Conservation (phyloP, 2,797 vertebrate species). For the Cyprinella venusta region DNA sequence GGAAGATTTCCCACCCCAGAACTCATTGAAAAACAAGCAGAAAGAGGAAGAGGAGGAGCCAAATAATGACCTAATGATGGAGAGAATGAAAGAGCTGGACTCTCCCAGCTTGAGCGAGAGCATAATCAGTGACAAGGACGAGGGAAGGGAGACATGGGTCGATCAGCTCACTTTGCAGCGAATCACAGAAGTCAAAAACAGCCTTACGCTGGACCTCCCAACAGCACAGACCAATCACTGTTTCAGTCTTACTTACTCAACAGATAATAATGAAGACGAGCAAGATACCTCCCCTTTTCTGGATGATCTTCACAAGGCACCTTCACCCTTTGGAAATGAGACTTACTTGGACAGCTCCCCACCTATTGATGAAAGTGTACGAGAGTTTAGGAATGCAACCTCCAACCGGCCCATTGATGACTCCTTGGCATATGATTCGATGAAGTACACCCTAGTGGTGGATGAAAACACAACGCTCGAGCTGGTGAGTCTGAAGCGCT, state of each 20-base stretch:
- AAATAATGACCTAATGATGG: constrained; percentile 79
- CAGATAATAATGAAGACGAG: constrained; percentile 81
- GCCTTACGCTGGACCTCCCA: constrained; percentile 79
- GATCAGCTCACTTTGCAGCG: constrained; percentile 75
- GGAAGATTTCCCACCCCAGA: constrained; percentile 64
- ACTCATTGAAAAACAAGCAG: constrained; percentile 72
- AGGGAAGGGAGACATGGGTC: constrained; percentile 75
- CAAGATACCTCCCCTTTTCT: constrained; percentile 75
- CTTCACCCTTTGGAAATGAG: constrained; percentile 75
- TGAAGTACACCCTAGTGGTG: constrained; percentile 98
- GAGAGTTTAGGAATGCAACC: constrained; percentile 68
- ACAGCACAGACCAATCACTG: constrained; percentile 88
- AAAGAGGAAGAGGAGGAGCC: constrained; percentile 70
- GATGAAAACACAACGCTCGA: constrained; percentile 98
- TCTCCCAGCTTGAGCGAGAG: constrained; percentile 78
- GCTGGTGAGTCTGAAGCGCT: constrained; percentile 92
- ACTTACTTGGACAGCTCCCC: constrained; percentile 78
- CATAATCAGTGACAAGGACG: constrained; percentile 78
- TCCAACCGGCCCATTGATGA: constrained; percentile 79
- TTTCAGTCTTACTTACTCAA: constrained; percentile 86
- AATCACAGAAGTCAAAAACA: constrained; percentile 77
- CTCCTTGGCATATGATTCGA: constrained; percentile 91
- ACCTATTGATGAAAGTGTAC: constrained; percentile 78
- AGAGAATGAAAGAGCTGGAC: constrained; percentile 73
- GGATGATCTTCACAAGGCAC: constrained; percentile 66